These are phyloP conservation scores for Stegostoma tigrinum DNA, from an alignment of 2,113 vertebrate species.

Conservation along the genomic window DNA sequence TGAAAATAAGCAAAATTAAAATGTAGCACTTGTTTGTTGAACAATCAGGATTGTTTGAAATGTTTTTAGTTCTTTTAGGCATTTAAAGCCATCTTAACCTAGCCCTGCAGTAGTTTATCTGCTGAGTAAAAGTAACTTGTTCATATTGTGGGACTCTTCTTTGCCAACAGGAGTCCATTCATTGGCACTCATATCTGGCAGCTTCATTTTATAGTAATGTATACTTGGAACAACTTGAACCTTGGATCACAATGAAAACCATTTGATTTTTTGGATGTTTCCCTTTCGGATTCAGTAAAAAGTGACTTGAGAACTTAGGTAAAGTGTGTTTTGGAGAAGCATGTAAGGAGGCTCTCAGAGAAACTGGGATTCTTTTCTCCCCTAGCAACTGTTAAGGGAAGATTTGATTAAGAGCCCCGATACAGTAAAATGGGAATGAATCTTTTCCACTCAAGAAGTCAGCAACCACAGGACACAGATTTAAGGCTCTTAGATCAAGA, in stretches of 20 bases:
- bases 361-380: background rate
- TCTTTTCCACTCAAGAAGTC: background rate
- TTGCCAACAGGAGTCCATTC: background rate
- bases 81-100: background rate
- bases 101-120: background rate
- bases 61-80: background rate
- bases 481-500: background rate
- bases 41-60: background rate
- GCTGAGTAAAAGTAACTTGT: background rate
- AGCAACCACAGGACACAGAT: background rate
- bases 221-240: slow-evolving; percentile 5
- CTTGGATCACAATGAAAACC: background rate
- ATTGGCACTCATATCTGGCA: background rate
- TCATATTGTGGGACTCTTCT: background rate
- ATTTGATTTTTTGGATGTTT: slow-evolving; percentile 17
- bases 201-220: background rate
- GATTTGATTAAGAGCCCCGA: background rate
- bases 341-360: background rate
- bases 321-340: background rate
- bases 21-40: background rate
- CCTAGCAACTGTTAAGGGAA: background rate
- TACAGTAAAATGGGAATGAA: background rate
- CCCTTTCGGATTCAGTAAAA: slow-evolving; percentile 3
- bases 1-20: background rate
- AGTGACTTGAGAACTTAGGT: background rate